Evolutionary conservation across 2,888 invertebrate species (phyloP), one percentile per base, ranked within the genome.

Genomic region (Helicoverpa assulta): DNA sequence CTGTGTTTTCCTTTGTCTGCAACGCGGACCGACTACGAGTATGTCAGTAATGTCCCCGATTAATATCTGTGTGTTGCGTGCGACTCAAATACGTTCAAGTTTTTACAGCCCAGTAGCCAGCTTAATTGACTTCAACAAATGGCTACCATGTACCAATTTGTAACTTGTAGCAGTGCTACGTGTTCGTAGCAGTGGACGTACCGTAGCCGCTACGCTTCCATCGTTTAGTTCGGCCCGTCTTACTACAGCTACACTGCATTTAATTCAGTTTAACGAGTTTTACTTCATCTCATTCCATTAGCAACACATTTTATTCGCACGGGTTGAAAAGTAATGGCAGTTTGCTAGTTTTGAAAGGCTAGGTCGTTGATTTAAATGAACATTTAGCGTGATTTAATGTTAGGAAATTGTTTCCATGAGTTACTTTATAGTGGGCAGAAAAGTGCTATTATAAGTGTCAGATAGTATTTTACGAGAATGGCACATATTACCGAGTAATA

Each of bases 1-100:
- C 86, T 85, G 78, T 88, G 86, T 89, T 90, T 86, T 86, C 85
- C 86, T 90, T 89, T 90, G 88, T 89, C 80, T 86, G 76, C 73
- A 72, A 47, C 78, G 67, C 58, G 71, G 78, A 68, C 70, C 81
- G 62, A 66, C 69, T 74, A 75, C 70, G 76, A 83, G 80, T 76
- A 84, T 76, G 75, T 76, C 68, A 73, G 79, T 90, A 88, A 89
- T 88, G 88, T 81, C 67, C 78, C 73, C 86, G 84, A 90, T 90
- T 91, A 89, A 88, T 89, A 89, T 88, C 81, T 80, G 78, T 71
- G 19, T 77, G 76, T 82, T 85, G 80, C 80, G 82, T 83, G 70
- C 63, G 69, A 81, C 72, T 83, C 85, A 63, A 69, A 80, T 67
- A 74, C 73, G 70, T 77, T 73, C 74, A 71, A 78, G 78, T 84